Conservation (phyloP, 2,113 vertebrate genomes). For the Hepsetus odoe region DNA sequence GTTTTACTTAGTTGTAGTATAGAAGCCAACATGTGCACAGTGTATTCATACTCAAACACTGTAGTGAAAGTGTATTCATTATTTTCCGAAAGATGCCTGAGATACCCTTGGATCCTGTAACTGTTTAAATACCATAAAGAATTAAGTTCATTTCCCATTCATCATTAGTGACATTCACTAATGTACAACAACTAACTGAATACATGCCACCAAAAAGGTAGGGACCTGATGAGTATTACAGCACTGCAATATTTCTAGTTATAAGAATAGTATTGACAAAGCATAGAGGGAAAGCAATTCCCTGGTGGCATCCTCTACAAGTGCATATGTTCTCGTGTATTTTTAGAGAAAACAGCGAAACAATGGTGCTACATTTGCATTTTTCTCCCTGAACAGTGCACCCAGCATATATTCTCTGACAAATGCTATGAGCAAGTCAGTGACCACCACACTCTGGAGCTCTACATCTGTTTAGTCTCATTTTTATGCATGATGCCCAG, state of each 20-base stretch:
- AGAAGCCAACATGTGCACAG: no score
- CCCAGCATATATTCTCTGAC: conserved; percentile 52
- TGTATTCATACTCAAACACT: no score
- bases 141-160: background rate
- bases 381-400: conserved; percentile 26
- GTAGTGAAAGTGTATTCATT: no score
- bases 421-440: conserved; percentile 54
- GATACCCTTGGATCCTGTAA: background rate
- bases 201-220: background rate
- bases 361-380: conserved; percentile 18
- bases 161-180: background rate
- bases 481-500: conserved; percentile 69
- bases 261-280: background rate
- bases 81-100: no score
- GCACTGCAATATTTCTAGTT: background rate
- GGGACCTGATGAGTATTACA: background rate
- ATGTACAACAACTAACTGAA: no score
- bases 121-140: background rate
- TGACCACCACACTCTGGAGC: conserved; percentile 64
- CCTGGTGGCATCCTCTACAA: conserved; percentile 15
- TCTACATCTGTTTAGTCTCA: conserved; percentile 78
- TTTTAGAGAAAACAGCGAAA: conserved; percentile 30
- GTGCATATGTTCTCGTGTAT: conserved; percentile 36
- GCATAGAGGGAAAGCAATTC: conserved; percentile 12
- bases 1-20: background rate